These are phyloP conservation scores for Epicampocera succincta DNA, from an alignment of 2,888 invertebrate genomes.

Conservation along the genomic window DNA sequence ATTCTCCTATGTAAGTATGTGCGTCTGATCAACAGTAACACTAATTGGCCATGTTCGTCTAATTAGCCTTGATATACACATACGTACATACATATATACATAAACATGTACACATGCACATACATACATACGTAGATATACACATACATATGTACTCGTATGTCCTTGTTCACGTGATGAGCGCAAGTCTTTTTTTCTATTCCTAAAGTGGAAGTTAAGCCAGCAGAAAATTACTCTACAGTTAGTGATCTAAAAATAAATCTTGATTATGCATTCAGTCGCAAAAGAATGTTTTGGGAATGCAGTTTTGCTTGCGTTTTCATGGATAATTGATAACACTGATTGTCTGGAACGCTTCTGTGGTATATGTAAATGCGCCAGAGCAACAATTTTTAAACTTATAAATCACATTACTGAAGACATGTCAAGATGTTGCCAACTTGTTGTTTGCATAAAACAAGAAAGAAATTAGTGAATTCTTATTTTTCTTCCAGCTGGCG, in stretches of 20 bases:
- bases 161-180: constrained; percentile 61
- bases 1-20: no score
- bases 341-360: constrained; percentile 13
- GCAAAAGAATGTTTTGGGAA: constrained; percentile 39
- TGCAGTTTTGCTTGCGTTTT: constrained; percentile 57
- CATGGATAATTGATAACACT: constrained; percentile 28
- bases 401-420: no score
- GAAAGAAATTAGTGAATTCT: no score
- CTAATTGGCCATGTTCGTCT: constrained; percentile 42
- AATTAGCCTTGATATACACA: constrained; percentile 58
- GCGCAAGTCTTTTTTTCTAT: constrained; percentile 10
- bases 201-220: no score
- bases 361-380: background rate
- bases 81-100: constrained; percentile 28
- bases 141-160: background rate
- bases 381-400: no score
- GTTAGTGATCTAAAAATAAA: constrained; percentile 71
- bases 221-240: constrained; percentile 60
- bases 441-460: no score
- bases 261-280: constrained; percentile 8
- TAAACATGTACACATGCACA: constrained; percentile 48
- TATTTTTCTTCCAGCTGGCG: no score
- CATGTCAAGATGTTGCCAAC: no score
- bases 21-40: background rate
- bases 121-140: background rate